Base-by-base conservation (phyloP, 2,797 vertebrate genomes). In the Percopsis omiscomaycus region DNA sequence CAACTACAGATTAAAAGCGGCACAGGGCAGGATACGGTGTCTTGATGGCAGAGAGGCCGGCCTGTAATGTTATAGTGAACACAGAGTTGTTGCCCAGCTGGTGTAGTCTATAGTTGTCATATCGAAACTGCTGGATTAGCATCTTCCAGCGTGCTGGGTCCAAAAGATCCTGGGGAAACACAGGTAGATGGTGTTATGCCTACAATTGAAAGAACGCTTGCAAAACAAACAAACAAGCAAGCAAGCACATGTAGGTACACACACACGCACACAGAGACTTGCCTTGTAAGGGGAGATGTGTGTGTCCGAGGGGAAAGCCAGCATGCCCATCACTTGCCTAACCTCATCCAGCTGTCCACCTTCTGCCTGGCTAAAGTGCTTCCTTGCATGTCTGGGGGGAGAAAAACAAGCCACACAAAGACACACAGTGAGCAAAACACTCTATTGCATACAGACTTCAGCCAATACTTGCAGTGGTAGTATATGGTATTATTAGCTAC, bases 231-330 rank as follows among this genome's bases (percentile, higher is more conserved):
- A 54, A 52, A 4, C 4, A 47, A 29, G 59, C 5, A 5, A 6
- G 10, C 50, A 6, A 0, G 12, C 5, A 30, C 9, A n/a, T 8
- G 42, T 44, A 42, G 51, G n/a, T 45, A 10, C 11, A 49, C 8
- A 51, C 32, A 32, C 12, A 29, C 12, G 53, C 12, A 54, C 15
- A 11, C 4, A 32, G 45, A 42, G 5, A 0, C 0, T 85, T 93
- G 97, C 98, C 96, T 97, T 98, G 84, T 99, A 99, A 11, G 98
- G 98, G 22, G 97, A 98, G 86, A 99, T 98, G 64, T 99, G 98
- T 28, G 98, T 99, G 80, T 99, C 98, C 11, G 97, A 98, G 37
- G 98, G 98, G 84, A 99, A 99, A 66, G 98, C 98, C 89, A 99
- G 89, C 98, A 99, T 99, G 69, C 98, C 98, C 98, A 99, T 99